phyloP scores from a whole-genome alignment of 2,888 invertebrate species.

The Nemotelus pantherinus region DNA sequence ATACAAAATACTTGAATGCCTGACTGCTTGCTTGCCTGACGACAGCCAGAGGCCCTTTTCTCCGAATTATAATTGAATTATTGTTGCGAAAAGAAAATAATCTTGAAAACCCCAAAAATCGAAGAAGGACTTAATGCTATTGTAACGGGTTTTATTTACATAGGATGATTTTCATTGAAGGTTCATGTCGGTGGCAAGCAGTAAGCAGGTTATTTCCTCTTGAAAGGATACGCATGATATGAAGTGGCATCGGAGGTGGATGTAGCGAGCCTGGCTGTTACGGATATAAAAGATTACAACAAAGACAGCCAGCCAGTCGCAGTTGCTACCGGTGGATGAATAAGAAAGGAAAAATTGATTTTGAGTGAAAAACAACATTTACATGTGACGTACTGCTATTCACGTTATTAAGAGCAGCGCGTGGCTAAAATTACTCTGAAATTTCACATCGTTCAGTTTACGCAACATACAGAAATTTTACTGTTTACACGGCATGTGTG shows the following conservation, averaged over 20 bases:
- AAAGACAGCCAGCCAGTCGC: background rate
- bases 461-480: no score
- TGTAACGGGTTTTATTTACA: conserved; percentile 52
- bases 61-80: conserved; percentile 52
- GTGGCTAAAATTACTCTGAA: no score
- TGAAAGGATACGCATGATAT: conserved; percentile 43
- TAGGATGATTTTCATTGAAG: conserved; percentile 50
- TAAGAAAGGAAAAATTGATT: conserved; percentile 50
- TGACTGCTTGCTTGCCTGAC: conserved; percentile 33
- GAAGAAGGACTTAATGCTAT: conserved; percentile 51
- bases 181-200: conserved; percentile 37
- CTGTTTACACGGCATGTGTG: no score
- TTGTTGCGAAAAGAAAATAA: conserved; percentile 53
- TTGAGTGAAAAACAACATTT: conserved; percentile 49
- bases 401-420: background rate
- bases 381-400: conserved; percentile 44
- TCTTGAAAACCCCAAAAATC: conserved; percentile 51
- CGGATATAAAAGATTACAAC: conserved; percentile 1
- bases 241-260: background rate
- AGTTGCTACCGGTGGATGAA: conserved; percentile 18
- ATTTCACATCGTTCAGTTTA: no score
- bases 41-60: conserved; percentile 44
- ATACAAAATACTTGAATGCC: conserved; percentile 22
- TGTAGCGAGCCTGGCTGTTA: background rate
- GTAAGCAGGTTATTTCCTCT: conserved; percentile 50